Evolutionary conservation across 2,113 vertebrate species (phyloP), one percentile per base, ranked within the genome.

Genomic region (Sebastes fasciatus): DNA sequence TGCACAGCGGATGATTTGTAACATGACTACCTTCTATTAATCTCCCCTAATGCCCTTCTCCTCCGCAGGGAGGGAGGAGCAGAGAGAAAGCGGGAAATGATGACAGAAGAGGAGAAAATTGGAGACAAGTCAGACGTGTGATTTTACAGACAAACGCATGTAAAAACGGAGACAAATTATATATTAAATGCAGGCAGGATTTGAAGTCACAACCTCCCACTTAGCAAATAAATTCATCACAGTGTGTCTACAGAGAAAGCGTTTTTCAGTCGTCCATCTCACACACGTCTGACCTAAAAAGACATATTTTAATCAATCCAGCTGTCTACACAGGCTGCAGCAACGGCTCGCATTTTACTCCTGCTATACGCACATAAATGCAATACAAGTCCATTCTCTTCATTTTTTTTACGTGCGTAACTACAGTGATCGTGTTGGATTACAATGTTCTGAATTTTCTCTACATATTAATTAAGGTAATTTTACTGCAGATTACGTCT

Each of bases 1-100:
- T 82, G 90, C 77, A 78, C 84, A 66, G 78, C 23, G 4, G 78
- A 92, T 92, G 90, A 93, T 94, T 94, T 94, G 89, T 92, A 90
- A 92, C 91, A 84, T 82, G 83, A 86, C 85, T 84, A 83, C 65
- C 78, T 88, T 86, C 87, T 83, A 94, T 92, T 92, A 93, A 91
- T 93, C 92, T 91, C 73, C 65, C 49, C 79, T 86, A 89, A 91
- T 85, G 81, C 81, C 87, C 43, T 77, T 68, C 86, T 79, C 52
- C 26, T 70, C 74, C 60, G 85, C 73, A 67, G 71, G 65, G 49
- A 79, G 84, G 84, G 77, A 69, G 62, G 63, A 66, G 74, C 55
- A 23, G 46, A 51, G 61, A 64, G 76, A 43, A 34, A 62, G 48
- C 1, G 13, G 63, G 42, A 8, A 79, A 76, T 45, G 49, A 79